Base-by-base conservation (phyloP, 2,888 invertebrate species). In the Acleris emargana region DNA sequence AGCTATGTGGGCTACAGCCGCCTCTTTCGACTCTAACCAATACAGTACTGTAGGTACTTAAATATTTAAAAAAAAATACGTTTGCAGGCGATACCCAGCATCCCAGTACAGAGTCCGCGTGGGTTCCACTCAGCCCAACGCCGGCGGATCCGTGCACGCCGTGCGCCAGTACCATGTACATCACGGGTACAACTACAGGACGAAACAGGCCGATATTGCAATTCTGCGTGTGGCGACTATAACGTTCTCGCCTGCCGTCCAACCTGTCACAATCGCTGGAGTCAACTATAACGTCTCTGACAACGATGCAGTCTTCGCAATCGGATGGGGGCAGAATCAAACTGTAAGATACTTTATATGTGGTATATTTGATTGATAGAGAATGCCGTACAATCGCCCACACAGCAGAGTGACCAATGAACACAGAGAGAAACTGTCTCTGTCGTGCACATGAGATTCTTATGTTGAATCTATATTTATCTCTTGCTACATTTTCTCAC, bases 261-360 rank as follows among this genome's bases (percentile, higher is more conserved):
- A 58, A 28, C 62, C 62, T 2, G 50, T 63, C 18, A 28, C 45
- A 20, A 43, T 63, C 18, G 62, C 62, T 45, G 62, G 62, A 11
- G 20, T 47, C 13, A 63, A 63, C 50, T 63, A 63, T 20, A 63
- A 58, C 32, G 57, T 63, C 2, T 20, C 62, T 6, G 62, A 63
- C n/a, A 63, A 45, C 6, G 62, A 63, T n/a, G 32, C 43, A 1
- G 51, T 63, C 6, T 45, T 63, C 25, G 57, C 58, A 6, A 22
- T 63, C n/a, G 62, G 62, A 45, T 63, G 62, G 62, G 62, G 62
- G 42, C 57, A 58, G 42, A 62, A 43, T 50, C 62, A 62, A 25
- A 58, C 32, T n/a, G 62, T 63, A 63, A 63, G 57, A n/a, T 22
- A 13, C 16, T 13, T 38, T 18, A 18, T 32, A 32, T 11, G 32